A percentile compares a stretch with the other conserved stretches of the same genome.
Conservation (phyloP, 2,113 vertebrate genomes). For the Apeltes quadracus region DNA sequence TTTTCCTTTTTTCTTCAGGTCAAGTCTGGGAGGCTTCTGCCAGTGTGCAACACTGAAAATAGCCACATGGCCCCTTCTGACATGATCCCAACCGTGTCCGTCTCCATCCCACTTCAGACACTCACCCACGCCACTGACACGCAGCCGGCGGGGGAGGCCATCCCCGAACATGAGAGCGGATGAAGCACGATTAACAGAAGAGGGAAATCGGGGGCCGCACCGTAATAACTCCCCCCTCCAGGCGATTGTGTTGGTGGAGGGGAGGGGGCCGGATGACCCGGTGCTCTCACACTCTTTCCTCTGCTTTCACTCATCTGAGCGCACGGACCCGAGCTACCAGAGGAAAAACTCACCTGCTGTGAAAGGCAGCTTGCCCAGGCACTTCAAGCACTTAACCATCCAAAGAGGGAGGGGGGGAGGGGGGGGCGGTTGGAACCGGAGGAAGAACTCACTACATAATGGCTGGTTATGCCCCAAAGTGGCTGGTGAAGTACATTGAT, state of each 20-base stretch:
- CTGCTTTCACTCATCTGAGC: constrained; percentile 47
- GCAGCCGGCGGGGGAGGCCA: constrained; percentile 51
- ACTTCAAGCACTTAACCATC: constrained; percentile 31
- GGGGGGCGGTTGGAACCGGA: neutral
- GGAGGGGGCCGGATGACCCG: constrained; percentile 25
- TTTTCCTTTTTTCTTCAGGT: constrained; percentile 44
- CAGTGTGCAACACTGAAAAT: constrained; percentile 52
- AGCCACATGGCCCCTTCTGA: constrained; percentile 51
- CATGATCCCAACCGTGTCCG: constrained; percentile 67
- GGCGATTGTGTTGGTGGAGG: constrained; percentile 29
- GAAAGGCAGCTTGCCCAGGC: constrained; percentile 5
- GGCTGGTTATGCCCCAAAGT: constrained; percentile 29
- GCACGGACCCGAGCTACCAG: constrained; percentile 17
- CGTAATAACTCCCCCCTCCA: constrained; percentile 32
- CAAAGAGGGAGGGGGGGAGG: neutral
- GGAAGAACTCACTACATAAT: constrained; percentile 13
- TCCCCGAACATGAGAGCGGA: constrained; percentile 65
- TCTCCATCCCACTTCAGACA: constrained; percentile 71
- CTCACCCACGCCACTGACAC: constrained; percentile 53
- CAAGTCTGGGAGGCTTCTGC: constrained; percentile 46
- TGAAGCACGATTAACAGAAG: constrained; percentile 53
- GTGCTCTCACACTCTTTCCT: constrained; percentile 31
- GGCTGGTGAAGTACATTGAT: constrained; percentile 17
- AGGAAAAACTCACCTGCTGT: constrained; percentile 39
- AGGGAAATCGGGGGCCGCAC: constrained; percentile 29